These are phyloP conservation scores for Drosophila melanogaster DNA, from an alignment of 1,140 invertebrate species.

Conservation along the genomic window Release_6_plus_ISO1_MT NT_033777.3:25374001-25374500, in stretches of 20 bases:
- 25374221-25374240: constrained; percentile 22
- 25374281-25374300: constrained; percentile 58
- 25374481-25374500: constrained; percentile 16
- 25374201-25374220: constrained; percentile 20
- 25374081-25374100: constrained; percentile 2
- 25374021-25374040: constrained; percentile 42
- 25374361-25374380: constrained; percentile 28
- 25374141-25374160: constrained; percentile 10
- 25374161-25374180: constrained; percentile 14
- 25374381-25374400: constrained; percentile 43
- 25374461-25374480: constrained; percentile 29
- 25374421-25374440: constrained; percentile 73
- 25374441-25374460: constrained; percentile 42
- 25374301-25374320: constrained; percentile 53
- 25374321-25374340: constrained; percentile 43
- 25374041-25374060: constrained; percentile 31
- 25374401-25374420: constrained; percentile 82
- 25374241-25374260: constrained; percentile 5
- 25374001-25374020: constrained; percentile 33
- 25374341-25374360: neutral
- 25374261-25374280: constrained; percentile 32
- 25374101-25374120: constrained; percentile 49
- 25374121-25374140: constrained; percentile 31
- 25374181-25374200: neutral
- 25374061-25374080: constrained; percentile 26